phyloP scores from a whole-genome alignment of 1,140 invertebrate genomes.

The Ooceraea biroi region DNA sequence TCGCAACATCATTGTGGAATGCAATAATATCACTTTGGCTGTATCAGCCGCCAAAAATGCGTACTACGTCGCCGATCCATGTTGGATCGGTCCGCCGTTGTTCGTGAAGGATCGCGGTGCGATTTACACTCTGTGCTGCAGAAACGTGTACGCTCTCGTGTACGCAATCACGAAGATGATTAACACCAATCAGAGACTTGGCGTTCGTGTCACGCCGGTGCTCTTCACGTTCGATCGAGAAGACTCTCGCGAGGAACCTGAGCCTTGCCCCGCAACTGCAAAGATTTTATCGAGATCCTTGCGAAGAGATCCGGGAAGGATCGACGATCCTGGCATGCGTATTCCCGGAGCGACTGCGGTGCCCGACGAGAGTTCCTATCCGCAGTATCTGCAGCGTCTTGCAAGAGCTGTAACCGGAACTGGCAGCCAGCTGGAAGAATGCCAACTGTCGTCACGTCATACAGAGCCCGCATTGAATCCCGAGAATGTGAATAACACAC shows the following conservation, averaged over 20 bases:
- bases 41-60: slow-evolving; percentile 69
- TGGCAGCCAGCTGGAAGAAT: slow-evolving; percentile 27
- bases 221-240: slow-evolving; percentile 72
- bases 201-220: slow-evolving; percentile 78
- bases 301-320: slow-evolving; percentile 67
- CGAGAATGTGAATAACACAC: slow-evolving; percentile 64
- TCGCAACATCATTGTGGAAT: slow-evolving; percentile 77
- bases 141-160: slow-evolving; percentile 74
- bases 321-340: not conserved
- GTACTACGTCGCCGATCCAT: slow-evolving; percentile 81
- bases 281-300: slow-evolving; percentile 69
- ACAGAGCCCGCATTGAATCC: slow-evolving; percentile 45
- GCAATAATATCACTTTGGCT: slow-evolving; percentile 75
- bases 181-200: slow-evolving; percentile 80
- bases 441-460: not conserved
- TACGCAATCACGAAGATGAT: slow-evolving; percentile 82
- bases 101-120: slow-evolving; percentile 79
- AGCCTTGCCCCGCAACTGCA: not conserved
- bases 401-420: slow-evolving; percentile 39
- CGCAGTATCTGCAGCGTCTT: slow-evolving; percentile 73
- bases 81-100: slow-evolving; percentile 81
- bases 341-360: slow-evolving; percentile 69
- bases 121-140: slow-evolving; percentile 81
- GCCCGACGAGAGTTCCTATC: slow-evolving; percentile 72
- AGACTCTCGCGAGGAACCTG: slow-evolving; percentile 9